Base-by-base conservation (phyloP, 2,113 vertebrate genomes). In the Rhinolophus sinicus region DNA sequence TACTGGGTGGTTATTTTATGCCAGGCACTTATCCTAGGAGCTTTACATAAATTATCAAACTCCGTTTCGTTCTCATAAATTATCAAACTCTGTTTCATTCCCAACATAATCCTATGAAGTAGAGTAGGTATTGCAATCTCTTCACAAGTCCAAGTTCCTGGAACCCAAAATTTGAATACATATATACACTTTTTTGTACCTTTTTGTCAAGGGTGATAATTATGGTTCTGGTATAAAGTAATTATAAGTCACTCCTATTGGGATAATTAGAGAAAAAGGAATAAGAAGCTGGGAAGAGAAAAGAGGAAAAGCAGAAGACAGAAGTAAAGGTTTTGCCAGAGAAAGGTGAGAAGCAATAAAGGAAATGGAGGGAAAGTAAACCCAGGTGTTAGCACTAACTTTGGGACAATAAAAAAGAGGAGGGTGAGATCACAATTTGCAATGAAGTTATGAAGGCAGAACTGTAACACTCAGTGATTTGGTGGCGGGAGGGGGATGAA, bases 11-110 rank as follows among this genome's bases (percentile, higher is more conserved):
- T 52, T 80, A 64, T 58, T 83, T 67, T 3, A 76, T 15, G 30
- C 12, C 70, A 73, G 69, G 40, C 11, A 70, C 18, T 70, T 90
- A 85, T 21, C 54, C 35, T 56, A 52, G 58, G 69, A 44, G 33
- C 33, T 75, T 80, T 76, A 92, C 3, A 19, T 64, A 96, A 35
- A 19, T 38, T 69, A 90, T 78, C 50, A 78, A 87, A 86, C 62
- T 94, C 94, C 67, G 85, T 26, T 92, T 95, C 60, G 91, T 24
- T 70, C 22, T 90, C 44, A 92, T 44, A 44, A 44, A 44, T 38
- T 67, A 92, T 76, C 52, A 76, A 86, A 84, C 62, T 94, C 95
- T 72, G 85, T 26, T 92, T 95, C 58, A 93, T 28, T 70, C 21
- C 88, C 44, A 92, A 22, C 92, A 89, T 70, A 93, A 75, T 64